Evolutionary conservation across 1,140 invertebrate genomes (phyloP), one percentile per base, ranked within the genome.

Genomic region (Armadillidium nasatum): DNA sequence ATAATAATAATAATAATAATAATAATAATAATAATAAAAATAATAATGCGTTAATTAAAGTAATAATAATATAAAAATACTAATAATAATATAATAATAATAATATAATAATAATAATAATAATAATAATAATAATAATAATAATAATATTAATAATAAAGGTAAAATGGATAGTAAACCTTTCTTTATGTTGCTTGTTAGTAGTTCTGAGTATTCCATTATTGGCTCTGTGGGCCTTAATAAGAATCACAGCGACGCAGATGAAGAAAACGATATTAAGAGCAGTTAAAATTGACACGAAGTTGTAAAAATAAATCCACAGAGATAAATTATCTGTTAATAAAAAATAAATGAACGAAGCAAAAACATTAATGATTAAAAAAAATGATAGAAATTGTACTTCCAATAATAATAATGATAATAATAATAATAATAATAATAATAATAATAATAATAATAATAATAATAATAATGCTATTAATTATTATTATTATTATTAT

Each of bases 271-370:
- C 44, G 22, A 75, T 66, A 60, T 75, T 75, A 22, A 68, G 21
- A 3, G 67, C 23, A 7, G 73, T 67, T 23, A 75, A 60, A 60
- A 75, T 43, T 22, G 69, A 45, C 0, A 76, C 44, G 71, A 71
- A 76, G 13, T 10, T 43, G 44, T 76, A 76, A 45, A 76, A 71
- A 66, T 76, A 76, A 10, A 76, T 22, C 68, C 71, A 76, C 70
- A 76, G 15, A 22, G 44, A 22, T 44, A 54, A 22, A 54, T 71
- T 44, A 7, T 72, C 68, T 76, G 69, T 19, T 9, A 19, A 15
- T 13, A 73, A 33, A 13, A 9, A 73, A 10, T 66, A 23, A 0
- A 23, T 73, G n/a, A 44, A 10, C 45, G 45, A 44, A 44, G 22
- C 10, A 72, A 21, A 33, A 44, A 19, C n/a, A 72, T 19, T 21